Evolutionary conservation across 2,797 vertebrate species (phyloP).

Genomic region (Intellagama lesueurii): DNA sequence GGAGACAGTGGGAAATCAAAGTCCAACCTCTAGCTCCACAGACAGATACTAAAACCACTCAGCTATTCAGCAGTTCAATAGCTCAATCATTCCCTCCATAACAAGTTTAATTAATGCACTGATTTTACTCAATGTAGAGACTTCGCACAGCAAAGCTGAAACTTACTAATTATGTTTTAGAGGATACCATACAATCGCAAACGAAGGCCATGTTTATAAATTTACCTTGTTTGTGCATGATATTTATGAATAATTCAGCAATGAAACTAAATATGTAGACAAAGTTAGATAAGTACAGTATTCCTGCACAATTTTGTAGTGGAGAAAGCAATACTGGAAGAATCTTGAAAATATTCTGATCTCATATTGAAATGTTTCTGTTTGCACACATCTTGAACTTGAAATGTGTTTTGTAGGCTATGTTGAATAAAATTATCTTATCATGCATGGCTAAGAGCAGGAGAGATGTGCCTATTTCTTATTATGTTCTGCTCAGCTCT

Average conservation of each 20-base stretch:
- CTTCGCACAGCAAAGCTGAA: constrained; percentile 30
- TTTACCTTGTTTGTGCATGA: not conserved
- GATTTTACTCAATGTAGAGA: constrained; percentile 37
- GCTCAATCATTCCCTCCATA: constrained; percentile 30
- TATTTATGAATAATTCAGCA: not conserved
- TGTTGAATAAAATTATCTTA: not conserved
- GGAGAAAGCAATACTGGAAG: not conserved
- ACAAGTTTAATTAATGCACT: not conserved
- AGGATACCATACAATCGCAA: not conserved
- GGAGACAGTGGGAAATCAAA: too few species aligned
- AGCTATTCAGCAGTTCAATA: too few species aligned
- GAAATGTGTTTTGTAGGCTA: not conserved
- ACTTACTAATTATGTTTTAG: not conserved
- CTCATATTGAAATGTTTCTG: not conserved
- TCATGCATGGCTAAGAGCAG: not conserved
- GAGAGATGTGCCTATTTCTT: not conserved
- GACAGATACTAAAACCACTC: too few species aligned
- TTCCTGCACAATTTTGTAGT: rapidly evolving
- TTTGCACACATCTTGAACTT: not conserved
- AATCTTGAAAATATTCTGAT: not conserved
- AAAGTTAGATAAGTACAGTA: not conserved
- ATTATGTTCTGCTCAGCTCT: not conserved
- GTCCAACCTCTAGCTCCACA: too few species aligned
- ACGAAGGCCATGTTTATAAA: not conserved
- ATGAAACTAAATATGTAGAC: not conserved